Evolutionary conservation across 2,113 vertebrate genomes (phyloP), one percentile per base, ranked within the genome.

Genomic region (Protomyctophum bolini): DNA sequence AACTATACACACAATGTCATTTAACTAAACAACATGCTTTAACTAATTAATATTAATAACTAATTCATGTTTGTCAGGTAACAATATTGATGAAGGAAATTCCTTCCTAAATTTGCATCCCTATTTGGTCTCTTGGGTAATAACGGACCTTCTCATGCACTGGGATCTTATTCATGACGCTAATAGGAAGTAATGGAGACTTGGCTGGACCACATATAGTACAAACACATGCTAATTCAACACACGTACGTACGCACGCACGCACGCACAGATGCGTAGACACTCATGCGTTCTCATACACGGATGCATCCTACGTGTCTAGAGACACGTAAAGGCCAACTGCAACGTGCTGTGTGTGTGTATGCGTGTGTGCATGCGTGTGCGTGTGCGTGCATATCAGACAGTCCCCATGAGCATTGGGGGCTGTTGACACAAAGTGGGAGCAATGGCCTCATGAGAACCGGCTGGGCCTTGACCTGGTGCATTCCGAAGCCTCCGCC

Each of bases 271-370:
- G 5, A 1, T 14, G 41, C 45, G 47, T 60, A 0, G 62, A 50
- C 33, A 41, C 33, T 41, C 33, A 41, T 33, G 51, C 21, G 48
- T 94, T 95, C 93, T 92, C 94, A 94, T 81, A 92, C 77, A 80
- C 88, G 67, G 68, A 75, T 75, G 66, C 73, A 73, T 52, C 61
- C 83, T 83, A 85, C 83, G 71, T 92, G 91, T 92, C 89, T 81
- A 8, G 0, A 88, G 83, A 76, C 87, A 92, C 79, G 83, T 77
- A 58, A 68, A 75, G 21, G 3, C 0, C 5, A 0, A 45, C 66
- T 77, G 85, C 68, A 88, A 21, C 21, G 21, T 21, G 68, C 85
- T 12, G 12, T 52, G 12, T 52, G 12, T 52, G 12, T 52, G 12
- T 2, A 51, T 51, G 50, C 6, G 2, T 51, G 72, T 67, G 21